Evolutionary conservation across 1,140 invertebrate genomes (phyloP).

Genomic region (Drosophila simulans): DNA sequence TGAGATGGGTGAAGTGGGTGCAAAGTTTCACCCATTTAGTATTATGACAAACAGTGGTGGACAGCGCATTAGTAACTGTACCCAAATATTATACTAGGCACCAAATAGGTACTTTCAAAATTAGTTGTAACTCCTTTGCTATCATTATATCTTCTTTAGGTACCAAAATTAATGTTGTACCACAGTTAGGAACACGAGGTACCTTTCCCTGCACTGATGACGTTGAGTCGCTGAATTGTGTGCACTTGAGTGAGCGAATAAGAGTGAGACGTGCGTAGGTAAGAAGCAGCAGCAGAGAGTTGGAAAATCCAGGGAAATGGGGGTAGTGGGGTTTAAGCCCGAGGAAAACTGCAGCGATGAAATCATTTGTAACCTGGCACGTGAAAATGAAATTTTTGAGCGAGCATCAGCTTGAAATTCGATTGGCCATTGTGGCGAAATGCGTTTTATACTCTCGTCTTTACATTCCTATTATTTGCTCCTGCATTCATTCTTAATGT

Average conservation of each 20-base stretch:
- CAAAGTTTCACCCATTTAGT: slow-evolving; percentile 61
- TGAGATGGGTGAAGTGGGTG: slow-evolving; percentile 11
- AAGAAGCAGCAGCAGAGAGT: not conserved
- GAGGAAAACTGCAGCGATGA: slow-evolving; percentile 17
- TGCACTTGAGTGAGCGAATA: slow-evolving; percentile 31
- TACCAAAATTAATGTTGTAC: not conserved
- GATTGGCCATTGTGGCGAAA: slow-evolving; percentile 48
- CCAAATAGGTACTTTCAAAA: too few relatives aligned
- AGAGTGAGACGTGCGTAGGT: slow-evolving; percentile 10
- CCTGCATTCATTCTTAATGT: slow-evolving; percentile 2
- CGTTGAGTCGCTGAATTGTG: slow-evolving; percentile 32
- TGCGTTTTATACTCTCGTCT: slow-evolving; percentile 27
- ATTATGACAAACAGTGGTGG: slow-evolving; percentile 53
- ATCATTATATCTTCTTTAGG: not conserved
- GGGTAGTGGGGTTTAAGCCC: too few relatives aligned
- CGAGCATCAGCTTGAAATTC: slow-evolving; percentile 37
- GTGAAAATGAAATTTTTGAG: slow-evolving; percentile 59
- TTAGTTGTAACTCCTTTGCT: too few relatives aligned
- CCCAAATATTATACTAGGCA: not conserved
- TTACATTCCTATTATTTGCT: slow-evolving; percentile 20
- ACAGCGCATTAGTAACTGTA: not conserved
- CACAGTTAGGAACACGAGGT: not conserved
- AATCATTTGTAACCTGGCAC: slow-evolving; percentile 65
- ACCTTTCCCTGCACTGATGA: slow-evolving; percentile 27
- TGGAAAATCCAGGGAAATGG: slow-evolving; percentile 14